Evolutionary conservation across 2,113 vertebrate genomes (phyloP), one percentile per base, ranked within the genome.

Genomic region (Sardina pilchardus): DNA sequence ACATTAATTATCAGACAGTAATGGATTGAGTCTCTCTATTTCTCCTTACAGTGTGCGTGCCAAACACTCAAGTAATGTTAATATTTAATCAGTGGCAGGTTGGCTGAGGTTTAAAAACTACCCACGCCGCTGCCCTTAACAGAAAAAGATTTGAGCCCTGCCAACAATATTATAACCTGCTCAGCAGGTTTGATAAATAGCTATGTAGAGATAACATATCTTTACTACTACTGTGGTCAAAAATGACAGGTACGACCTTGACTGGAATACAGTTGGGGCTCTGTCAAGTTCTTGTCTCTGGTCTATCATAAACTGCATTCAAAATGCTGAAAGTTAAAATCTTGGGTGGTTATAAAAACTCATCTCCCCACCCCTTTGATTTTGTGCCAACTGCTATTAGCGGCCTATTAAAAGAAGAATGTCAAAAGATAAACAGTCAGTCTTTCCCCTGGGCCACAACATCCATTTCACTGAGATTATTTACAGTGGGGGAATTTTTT

Each of bases 401-500:
- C 85, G 88, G 21, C 24, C 83, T 59, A 86, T 90, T 84, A 45
- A 89, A 86, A 89, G 85, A 91, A 86, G 86, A 89, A 88, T 82
- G 88, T 84, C 67, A 50, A 10, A 87, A 90, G 82, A 91, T 91
- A 91, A 93, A 92, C 87, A 85, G 9, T 80, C 85, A 44, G 47
- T 48, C 83, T 67, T 81, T 86, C 89, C 84, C 81, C 14, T 24
- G 39, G n/a, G 83, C 24, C 83, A 82, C 71, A 85, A 85, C 81
- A 39, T 83, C 44, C 47, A 39, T 92, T 90, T 86, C 87, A 36
- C 56, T 84, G 56, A 87, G 71, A 86, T 86, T 90, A 90, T 94
- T 94, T 93, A 93, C 90, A 92, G 86, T 92, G 90, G 87, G 91
- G 89, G 80, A 92, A 90, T 75, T 78, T 75, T 12, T 93, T 94